Evolutionary conservation across 2,113 vertebrate species (phyloP).

Genomic region (Solea senegalensis): DNA sequence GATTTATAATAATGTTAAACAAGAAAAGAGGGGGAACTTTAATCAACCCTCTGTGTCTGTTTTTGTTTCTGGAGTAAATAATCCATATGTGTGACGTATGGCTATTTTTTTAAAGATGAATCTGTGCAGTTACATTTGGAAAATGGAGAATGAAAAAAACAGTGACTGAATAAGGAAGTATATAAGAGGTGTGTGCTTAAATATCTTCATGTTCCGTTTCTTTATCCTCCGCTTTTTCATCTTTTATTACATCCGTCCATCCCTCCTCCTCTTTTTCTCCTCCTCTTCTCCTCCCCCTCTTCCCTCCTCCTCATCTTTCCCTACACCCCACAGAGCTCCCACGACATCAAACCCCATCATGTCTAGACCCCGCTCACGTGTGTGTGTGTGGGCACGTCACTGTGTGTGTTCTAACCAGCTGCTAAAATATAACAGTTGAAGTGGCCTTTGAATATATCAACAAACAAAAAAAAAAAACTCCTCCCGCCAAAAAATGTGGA

Average conservation of each 20-base stretch:
- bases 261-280: neutral
- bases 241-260: neutral
- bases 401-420: constrained; percentile 66
- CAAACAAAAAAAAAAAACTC: constrained; percentile 34
- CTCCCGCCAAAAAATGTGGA: neutral
- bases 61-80: no score
- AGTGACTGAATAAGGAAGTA: no score
- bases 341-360: constrained; percentile 64
- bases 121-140: no score
- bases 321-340: constrained; percentile 66
- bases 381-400: constrained; percentile 27
- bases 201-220: neutral
- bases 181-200: no score
- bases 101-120: no score
- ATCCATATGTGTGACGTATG: no score
- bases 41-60: no score
- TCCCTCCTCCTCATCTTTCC: neutral
- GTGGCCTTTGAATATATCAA: constrained; percentile 51
- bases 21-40: no score
- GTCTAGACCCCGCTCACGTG: constrained; percentile 32
- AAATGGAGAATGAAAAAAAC: no score
- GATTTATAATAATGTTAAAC: no score
- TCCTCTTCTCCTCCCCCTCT: neutral
- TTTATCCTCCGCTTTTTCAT: neutral
- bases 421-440: constrained; percentile 61